Conservation (phyloP, 2,113 vertebrate genomes). For the Colius striatus region DNA sequence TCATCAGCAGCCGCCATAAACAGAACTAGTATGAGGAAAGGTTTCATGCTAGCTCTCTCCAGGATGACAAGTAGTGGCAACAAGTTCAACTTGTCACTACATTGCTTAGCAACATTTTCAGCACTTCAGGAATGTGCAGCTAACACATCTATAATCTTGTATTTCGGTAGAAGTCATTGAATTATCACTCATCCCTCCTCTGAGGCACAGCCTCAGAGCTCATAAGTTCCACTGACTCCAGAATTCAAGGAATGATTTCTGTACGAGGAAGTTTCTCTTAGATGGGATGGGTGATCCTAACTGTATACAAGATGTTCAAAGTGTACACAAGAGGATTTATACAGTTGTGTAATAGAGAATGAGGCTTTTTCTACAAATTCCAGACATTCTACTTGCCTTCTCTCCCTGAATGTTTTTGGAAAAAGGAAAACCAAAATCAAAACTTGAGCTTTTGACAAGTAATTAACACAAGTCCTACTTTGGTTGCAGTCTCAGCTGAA, state of each 20-base stretch:
- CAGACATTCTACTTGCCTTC: not conserved
- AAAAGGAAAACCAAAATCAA: not conserved
- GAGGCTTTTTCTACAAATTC: not conserved
- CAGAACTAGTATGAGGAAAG: not conserved
- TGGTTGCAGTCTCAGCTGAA: not conserved
- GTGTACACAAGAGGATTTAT: not conserved
- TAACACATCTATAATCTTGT: not conserved
- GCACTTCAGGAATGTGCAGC: not conserved
- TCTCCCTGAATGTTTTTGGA: not conserved
- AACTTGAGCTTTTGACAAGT: not conserved
- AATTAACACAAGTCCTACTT: not conserved
- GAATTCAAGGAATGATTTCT: not conserved
- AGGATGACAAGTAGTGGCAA: not conserved
- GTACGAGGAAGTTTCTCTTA: not conserved
- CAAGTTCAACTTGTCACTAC: not conserved
- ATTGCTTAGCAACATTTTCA: not conserved
- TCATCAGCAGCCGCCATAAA: not conserved
- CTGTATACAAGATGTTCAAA: not conserved
- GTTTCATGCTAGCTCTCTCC: not conserved
- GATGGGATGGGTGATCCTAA: not conserved
- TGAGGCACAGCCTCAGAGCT: not conserved
- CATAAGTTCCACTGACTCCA: not conserved
- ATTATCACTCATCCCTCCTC: not conserved
- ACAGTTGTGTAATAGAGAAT: not conserved
- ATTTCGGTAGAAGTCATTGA: not conserved